A percentile compares a stretch with the other conserved stretches of the same genome.
These are phyloP conservation scores for Heloderma charlesbogerti DNA, from an alignment of 2,113 vertebrate species.

Conservation along the genomic window DNA sequence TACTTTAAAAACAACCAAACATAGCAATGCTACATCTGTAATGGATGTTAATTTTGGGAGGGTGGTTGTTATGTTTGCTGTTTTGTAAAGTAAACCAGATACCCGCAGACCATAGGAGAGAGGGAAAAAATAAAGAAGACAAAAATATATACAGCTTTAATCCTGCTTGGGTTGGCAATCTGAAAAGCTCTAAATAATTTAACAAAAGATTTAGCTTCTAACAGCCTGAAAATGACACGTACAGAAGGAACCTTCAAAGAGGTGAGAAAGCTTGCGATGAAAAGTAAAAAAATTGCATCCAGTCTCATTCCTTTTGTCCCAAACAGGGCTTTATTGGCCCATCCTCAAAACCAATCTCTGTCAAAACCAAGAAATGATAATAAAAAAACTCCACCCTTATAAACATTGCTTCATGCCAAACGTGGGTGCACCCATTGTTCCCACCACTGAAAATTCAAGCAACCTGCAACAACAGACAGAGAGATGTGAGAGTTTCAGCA, in stretches of 20 bases:
- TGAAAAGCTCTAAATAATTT: conserved; percentile 81
- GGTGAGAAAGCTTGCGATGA: conserved; percentile 64
- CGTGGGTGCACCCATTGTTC: background rate
- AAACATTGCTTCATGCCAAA: conserved; percentile 31
- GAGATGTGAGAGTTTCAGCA: background rate
- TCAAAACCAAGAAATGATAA: conserved; percentile 23
- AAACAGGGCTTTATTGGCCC: conserved; percentile 52
- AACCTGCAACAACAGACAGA: background rate
- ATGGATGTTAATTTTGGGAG: conserved; percentile 37
- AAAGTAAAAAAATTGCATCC: conserved; percentile 59
- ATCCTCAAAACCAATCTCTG: conserved; percentile 20
- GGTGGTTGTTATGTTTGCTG: conserved; percentile 20
- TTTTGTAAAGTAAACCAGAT: conserved; percentile 58
- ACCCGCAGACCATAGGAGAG: conserved; percentile 36
- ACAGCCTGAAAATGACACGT: conserved; percentile 70
- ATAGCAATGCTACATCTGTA: conserved; percentile 18
- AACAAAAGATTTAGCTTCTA: conserved; percentile 85
- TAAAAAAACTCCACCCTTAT: background rate
- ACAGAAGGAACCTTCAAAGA: conserved; percentile 74
- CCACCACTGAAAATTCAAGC: background rate
- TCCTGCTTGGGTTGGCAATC: conserved; percentile 76
- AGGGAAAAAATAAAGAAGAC: conserved; percentile 7
- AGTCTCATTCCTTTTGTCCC: conserved; percentile 50
- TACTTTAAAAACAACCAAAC: conserved; percentile 20
- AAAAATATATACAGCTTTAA: conserved; percentile 70